Conservation (phyloP, 2,797 vertebrate species). For the Bryconaethiops microstoma region DNA sequence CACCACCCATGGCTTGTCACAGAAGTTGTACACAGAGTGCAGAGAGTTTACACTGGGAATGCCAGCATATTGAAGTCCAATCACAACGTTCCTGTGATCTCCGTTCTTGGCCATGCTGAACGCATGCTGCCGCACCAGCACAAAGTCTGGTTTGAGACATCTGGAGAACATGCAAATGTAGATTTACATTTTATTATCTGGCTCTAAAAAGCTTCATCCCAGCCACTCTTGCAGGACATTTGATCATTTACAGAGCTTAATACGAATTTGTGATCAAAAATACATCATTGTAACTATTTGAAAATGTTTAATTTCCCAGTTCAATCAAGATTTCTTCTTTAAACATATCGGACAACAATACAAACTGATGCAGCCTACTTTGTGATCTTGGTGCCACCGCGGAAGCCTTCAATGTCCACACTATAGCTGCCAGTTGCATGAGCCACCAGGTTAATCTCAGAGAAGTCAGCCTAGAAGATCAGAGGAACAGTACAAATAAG, state of each 20-base stretch:
- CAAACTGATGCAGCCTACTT: slow-evolving; percentile 72
- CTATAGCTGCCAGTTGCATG: slow-evolving; percentile 84
- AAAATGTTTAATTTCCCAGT: no score
- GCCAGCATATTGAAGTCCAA: slow-evolving; percentile 90
- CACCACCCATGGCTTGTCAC: slow-evolving; percentile 95
- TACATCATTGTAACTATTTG: no score
- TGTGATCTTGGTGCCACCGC: slow-evolving; percentile 84
- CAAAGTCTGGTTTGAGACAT: slow-evolving; percentile 90
- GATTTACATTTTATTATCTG: background rate
- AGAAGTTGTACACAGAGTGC: slow-evolving; percentile 94
- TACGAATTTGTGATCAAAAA: no score
- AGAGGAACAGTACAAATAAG: no score
- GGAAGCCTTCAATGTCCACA: slow-evolving; percentile 85
- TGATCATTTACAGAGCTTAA: no score
- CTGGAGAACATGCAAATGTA: slow-evolving; percentile 54
- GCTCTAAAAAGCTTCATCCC: no score
- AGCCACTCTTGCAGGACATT: background rate
- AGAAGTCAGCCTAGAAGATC: slow-evolving; percentile 84
- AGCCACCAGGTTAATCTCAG: slow-evolving; percentile 87
- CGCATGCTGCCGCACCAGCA: slow-evolving; percentile 89
- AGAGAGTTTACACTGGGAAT: slow-evolving; percentile 88
- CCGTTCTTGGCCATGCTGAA: slow-evolving; percentile 92
- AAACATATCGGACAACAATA: background rate
- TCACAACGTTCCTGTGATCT: slow-evolving; percentile 89
- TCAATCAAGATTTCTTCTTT: background rate